These are phyloP conservation scores for Pelmatolapia mariae DNA, from an alignment of 2,113 vertebrate genomes.

Conservation along the genomic window DNA sequence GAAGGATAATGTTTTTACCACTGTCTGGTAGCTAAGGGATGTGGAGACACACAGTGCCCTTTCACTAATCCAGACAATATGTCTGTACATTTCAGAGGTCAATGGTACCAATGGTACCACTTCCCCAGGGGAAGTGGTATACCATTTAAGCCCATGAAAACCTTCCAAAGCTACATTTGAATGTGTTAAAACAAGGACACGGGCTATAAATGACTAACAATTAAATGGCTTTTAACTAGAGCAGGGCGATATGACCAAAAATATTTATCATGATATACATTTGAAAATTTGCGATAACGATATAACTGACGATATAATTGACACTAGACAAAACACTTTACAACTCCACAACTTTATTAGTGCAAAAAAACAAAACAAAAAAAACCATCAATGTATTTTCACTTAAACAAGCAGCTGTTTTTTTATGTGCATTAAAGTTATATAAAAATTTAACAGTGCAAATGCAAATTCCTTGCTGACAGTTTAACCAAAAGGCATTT, in stretches of 20 bases:
- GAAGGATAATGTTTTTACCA: conserved; percentile 19
- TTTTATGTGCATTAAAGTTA: no score
- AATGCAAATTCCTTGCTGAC: no score
- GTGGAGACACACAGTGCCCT: neutral
- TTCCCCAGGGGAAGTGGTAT: neutral
- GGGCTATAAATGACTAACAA: neutral
- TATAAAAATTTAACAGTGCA: no score
- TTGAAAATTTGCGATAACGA: neutral
- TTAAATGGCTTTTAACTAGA: neutral
- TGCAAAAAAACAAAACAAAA: no score
- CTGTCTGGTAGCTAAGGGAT: conserved; percentile 4
- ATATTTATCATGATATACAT: neutral
- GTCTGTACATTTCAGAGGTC: neutral
- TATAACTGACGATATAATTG: neutral
- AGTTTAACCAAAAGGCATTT: no score
- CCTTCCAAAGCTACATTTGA: neutral
- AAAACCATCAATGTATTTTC: no score
- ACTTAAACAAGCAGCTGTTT: no score
- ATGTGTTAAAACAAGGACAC: neutral
- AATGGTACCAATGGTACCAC: neutral
- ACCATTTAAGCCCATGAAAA: neutral
- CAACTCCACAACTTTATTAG: no score
- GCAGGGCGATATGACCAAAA: neutral
- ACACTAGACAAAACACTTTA: neutral
- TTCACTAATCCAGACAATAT: conserved; percentile 14